Conservation (phyloP, 2,113 vertebrate species). For the Addax nasomaculatus region DNA sequence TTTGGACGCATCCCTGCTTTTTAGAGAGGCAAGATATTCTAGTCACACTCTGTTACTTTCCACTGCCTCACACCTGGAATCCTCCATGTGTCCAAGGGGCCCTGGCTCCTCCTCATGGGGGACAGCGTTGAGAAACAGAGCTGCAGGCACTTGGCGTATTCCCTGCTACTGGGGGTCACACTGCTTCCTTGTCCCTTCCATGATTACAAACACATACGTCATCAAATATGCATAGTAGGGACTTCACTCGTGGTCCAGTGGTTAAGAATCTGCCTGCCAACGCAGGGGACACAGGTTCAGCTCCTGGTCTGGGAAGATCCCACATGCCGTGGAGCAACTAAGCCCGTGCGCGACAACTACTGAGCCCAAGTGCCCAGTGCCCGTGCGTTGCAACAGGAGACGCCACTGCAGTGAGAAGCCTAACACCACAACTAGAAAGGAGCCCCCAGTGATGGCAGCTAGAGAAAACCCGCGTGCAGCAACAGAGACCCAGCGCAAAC, state of each 20-base stretch:
- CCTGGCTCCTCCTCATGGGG: background rate
- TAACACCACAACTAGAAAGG: background rate
- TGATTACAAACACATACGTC: too few relatives aligned
- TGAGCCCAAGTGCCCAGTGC: background rate
- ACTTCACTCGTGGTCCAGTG: background rate
- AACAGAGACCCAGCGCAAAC: background rate
- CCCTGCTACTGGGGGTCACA: rapidly evolving
- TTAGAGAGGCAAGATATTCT: background rate
- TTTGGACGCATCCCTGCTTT: background rate
- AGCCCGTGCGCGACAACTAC: background rate
- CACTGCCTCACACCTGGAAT: background rate
- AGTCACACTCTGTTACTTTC: background rate
- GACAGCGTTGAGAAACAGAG: background rate
- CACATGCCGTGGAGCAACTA: background rate
- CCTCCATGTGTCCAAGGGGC: background rate
- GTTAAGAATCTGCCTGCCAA: background rate
- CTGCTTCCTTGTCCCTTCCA: background rate
- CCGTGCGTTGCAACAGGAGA: background rate
- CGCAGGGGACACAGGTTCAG: background rate
- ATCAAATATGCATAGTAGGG: background rate
- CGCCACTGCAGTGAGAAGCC: background rate
- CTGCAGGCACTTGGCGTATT: rapidly evolving
- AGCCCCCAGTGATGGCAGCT: background rate
- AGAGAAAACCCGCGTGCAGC: background rate
- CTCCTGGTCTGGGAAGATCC: background rate